Base-by-base conservation (phyloP, 92 coral and sea anemone species). In the Nematostella vectensis region DNA sequence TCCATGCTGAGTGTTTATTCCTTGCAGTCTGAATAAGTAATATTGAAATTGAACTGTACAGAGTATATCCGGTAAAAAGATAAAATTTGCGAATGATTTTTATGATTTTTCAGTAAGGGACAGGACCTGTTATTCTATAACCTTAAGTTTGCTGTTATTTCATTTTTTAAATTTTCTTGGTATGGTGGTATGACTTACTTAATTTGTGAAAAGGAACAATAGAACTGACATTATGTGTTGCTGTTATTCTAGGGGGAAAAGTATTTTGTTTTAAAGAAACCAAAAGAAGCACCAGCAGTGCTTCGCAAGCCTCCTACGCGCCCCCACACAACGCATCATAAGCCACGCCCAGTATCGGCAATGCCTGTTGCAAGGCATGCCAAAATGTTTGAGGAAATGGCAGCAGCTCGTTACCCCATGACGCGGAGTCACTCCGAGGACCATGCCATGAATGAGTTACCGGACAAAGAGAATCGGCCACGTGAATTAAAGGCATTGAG, bases 191-290 rank as follows among this genome's bases (percentile, higher is more conserved):
- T n/a, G n/a, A n/a, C n/a, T n/a, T n/a, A n/a, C n/a, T n/a, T n/a
- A n/a, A n/a, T n/a, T n/a, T n/a, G n/a, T n/a, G n/a, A n/a, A n/a
- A n/a, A n/a, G n/a, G n/a, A n/a, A n/a, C n/a, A n/a, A n/a, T n/a
- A n/a, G n/a, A n/a, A n/a, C n/a, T n/a, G n/a, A n/a, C n/a, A n/a
- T n/a, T n/a, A n/a, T n/a, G n/a, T n/a, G n/a, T n/a, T 33, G 40
- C 15, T 33, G 6, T 15, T 21, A 37, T 43, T 55, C 9, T 23
- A 93, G 96, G 99, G 94, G 38, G 99, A 87, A 59, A 93, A 93
- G 58, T 93, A 85, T 50, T 93, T 93, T 93, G 99, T 93, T 15
- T 84, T 93, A 11, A 93, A 86, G 75, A 86, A 69, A 40, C 81
- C 79, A 13, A 89, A 75, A 37, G 94, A 89, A 61, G 89, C 93